phyloP scores from a whole-genome alignment of 2,113 vertebrate species.

The Oxygymnocypris stewartii region DNA sequence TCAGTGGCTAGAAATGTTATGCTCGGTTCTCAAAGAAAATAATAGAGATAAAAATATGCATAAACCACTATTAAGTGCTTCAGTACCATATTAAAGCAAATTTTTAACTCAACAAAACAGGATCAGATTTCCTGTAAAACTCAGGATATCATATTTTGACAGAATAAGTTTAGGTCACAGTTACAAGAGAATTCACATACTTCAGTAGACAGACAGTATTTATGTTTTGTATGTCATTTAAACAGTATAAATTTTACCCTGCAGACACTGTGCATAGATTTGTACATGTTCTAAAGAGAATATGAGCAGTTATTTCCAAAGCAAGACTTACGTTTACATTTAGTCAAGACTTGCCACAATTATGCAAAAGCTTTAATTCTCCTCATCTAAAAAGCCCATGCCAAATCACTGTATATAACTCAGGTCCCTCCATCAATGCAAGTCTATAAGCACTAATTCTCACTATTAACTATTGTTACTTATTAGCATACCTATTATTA shows the following conservation, averaged over 20 bases:
- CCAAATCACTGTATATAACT: no score
- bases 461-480: no score
- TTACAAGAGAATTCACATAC: neutral
- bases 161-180: neutral
- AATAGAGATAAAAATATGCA: neutral
- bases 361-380: neutral
- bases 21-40: neutral
- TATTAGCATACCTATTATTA: no score
- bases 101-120: neutral
- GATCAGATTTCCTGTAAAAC: neutral
- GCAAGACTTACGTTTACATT: neutral
- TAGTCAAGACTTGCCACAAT: neutral
- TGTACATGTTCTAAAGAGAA: neutral
- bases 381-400: neutral
- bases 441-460: neutral
- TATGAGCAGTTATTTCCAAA: neutral
- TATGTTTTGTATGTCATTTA: neutral
- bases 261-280: neutral
- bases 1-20: neutral
- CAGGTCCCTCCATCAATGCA: neutral
- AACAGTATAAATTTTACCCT: neutral
- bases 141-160: neutral
- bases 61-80: neutral
- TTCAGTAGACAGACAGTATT: neutral
- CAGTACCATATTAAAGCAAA: neutral